Evolutionary conservation across 2,113 vertebrate genomes (phyloP), one percentile per base, ranked within the genome.

Genomic region (Campylomormyrus numenius): DNA sequence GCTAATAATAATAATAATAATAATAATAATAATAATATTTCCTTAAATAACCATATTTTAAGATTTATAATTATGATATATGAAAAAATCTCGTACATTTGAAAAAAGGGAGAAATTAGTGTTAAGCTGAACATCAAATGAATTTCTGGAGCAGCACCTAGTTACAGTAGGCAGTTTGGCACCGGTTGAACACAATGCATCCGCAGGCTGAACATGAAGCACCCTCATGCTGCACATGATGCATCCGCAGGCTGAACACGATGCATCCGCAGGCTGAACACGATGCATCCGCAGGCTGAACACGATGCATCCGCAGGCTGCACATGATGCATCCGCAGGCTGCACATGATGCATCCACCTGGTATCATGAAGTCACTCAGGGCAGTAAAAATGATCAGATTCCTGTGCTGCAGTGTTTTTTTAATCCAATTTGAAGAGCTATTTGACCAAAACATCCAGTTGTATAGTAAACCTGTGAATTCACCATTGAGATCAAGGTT

Each of bases 401-500:
- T n/a, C 48, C 85, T 9, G 24, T 35, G n/a, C 85, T 87, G 8
- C 48, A 46, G 3, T 27, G n/a, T 31, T 70, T 27, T 46, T 53
- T 39, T 15, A 27, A 50, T 49, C 45, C 27, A 87, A 35, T 39
- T 42, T 87, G 48, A 42, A 84, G 46, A 89, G 74, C 49, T 19
- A 89, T 89, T 80, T 58, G 80, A 24, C 35, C 19, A 77, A 85
- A 85, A 62, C 31, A 85, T 85, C 89, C 85, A 87, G 31, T 35
- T 46, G 24, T 74, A 50, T 91, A 52, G 88, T 49, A 84, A 91
- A 87, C 21, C 45, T 46, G 85, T 27, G 42, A 45, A 53, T 46
- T 85, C 39, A 45, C 80, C 90, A 89, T 93, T 92, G 13, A 93
- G 91, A 93, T 92, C 77, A 90, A 42, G 89, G 90, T 88, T 91